Evolutionary conservation across 2,113 vertebrate genomes (phyloP).

Genomic region (Synchiropus splendidus): DNA sequence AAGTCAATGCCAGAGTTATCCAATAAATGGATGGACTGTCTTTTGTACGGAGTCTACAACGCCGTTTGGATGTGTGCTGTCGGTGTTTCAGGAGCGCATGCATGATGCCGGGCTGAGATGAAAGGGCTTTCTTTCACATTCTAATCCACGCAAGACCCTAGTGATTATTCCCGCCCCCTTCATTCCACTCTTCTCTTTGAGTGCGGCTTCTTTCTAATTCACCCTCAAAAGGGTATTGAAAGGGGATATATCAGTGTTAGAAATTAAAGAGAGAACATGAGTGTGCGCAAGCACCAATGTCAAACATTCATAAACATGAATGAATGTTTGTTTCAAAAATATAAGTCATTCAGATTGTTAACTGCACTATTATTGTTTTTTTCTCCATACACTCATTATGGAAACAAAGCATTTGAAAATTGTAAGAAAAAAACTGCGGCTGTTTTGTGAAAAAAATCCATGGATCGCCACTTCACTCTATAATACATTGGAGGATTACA

Average conservation of each 20-base stretch:
- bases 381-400: no score
- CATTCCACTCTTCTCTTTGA: constrained; percentile 58
- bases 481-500: no score
- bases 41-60: constrained; percentile 8
- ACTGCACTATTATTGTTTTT: no score
- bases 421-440: no score
- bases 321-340: no score
- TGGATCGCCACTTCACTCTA: no score
- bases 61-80: constrained; percentile 16
- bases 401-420: no score
- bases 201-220: constrained; percentile 67
- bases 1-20: constrained; percentile 31
- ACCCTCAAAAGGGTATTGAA: constrained; percentile 66
- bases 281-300: constrained; percentile 57
- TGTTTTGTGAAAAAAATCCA: no score
- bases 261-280: constrained; percentile 61
- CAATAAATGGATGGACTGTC: constrained; percentile 7
- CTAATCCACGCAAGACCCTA: constrained; percentile 66
- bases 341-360: no score
- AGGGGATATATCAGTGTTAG: constrained; percentile 62
- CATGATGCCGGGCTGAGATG: constrained; percentile 56
- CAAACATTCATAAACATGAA: constrained; percentile 57
- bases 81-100: constrained; percentile 15
- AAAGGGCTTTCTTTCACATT: constrained; percentile 67
- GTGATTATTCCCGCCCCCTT: constrained; percentile 59